Evolutionary conservation across 2,888 invertebrate species (phyloP).

Genomic region (Rhingia campestris): DNA sequence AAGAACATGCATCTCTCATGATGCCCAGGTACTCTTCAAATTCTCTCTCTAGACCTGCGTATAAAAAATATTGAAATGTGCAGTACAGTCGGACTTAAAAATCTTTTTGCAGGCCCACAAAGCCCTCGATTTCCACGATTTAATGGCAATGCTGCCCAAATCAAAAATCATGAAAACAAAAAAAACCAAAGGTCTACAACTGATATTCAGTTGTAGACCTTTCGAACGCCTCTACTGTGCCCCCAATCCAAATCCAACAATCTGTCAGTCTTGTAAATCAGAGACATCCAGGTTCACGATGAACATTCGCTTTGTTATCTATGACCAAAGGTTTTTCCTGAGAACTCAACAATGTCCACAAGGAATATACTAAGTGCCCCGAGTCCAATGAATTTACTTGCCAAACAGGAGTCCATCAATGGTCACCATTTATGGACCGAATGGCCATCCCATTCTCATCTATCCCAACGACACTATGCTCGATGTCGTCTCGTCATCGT

Average conservation of each 20-base stretch:
- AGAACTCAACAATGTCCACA: conserved; percentile 8
- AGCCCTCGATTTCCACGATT: too few species aligned
- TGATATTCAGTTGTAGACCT: not conserved
- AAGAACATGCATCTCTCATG: too few species aligned
- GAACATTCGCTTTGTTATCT: conserved; percentile 31
- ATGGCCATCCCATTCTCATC: conserved; percentile 47
- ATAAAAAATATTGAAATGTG: too few species aligned
- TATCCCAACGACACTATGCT: conserved; percentile 17
- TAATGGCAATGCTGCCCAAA: too few species aligned
- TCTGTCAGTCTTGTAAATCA: conserved; percentile 27
- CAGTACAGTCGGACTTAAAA: too few species aligned
- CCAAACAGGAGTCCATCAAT: conserved; percentile 64
- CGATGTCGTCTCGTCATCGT: not conserved
- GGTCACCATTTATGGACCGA: conserved; percentile 58
- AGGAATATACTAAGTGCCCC: conserved; percentile 32
- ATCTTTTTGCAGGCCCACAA: too few species aligned
- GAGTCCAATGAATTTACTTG: conserved; percentile 34
- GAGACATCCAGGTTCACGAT: not conserved
- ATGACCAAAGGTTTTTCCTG: not conserved
- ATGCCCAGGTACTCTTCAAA: too few species aligned
- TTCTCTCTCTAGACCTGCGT: too few species aligned
- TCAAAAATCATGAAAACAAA: too few species aligned
- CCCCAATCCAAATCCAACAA: conserved; percentile 5
- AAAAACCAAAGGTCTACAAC: too few species aligned
- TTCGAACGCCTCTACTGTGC: conserved; percentile 14